These are phyloP conservation scores for Chlorodrepanis virens DNA, from an alignment of 2,113 vertebrate species.

Conservation along the genomic window DNA sequence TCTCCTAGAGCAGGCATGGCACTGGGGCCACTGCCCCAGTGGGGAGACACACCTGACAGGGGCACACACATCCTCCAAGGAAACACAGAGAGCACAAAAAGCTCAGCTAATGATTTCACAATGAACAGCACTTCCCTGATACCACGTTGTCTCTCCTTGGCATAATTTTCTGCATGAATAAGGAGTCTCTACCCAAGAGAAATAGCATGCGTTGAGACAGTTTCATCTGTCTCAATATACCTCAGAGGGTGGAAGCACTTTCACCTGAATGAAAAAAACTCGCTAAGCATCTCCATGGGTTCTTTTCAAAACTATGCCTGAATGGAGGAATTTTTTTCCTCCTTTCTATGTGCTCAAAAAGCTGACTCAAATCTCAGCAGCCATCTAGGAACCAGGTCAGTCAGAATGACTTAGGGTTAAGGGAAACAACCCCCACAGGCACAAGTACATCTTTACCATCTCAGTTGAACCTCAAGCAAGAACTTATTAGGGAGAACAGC, in stretches of 20 bases:
- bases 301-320: neutral
- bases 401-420: neutral
- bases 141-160: neutral
- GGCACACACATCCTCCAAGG: neutral
- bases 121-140: rapidly evolving
- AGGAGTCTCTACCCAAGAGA: neutral
- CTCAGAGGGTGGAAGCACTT: neutral
- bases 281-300: neutral
- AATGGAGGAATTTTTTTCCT: neutral
- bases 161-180: neutral
- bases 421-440: neutral
- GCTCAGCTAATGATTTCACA: neutral
- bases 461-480: neutral
- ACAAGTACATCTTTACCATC: neutral
- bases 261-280: neutral
- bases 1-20: neutral
- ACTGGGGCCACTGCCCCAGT: neutral
- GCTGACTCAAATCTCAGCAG: neutral
- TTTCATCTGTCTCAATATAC: neutral
- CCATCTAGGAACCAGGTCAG: neutral
- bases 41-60: neutral
- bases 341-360: neutral
- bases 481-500: neutral
- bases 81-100: neutral
- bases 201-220: neutral